Conservation (phyloP, 2,113 vertebrate species). For the Plestiodon gilberti region DNA sequence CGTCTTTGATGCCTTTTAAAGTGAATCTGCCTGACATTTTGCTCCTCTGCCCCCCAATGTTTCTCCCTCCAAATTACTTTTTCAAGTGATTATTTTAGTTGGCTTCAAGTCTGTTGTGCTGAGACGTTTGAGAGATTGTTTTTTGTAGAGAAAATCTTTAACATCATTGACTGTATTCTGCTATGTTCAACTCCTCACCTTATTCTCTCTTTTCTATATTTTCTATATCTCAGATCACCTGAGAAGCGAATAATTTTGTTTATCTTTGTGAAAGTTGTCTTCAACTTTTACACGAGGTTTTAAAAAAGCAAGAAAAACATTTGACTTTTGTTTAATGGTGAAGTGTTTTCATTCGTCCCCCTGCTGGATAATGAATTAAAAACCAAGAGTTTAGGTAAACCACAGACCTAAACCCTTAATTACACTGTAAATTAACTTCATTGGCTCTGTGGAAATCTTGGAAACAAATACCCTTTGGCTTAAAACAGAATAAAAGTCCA, state of each 20-base stretch:
- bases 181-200: neutral
- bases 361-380: constrained; percentile 25
- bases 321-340: constrained; percentile 14
- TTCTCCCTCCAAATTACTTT: neutral
- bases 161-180: neutral
- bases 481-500: neutral
- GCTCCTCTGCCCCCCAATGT: neutral
- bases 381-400: constrained; percentile 4
- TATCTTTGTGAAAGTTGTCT: constrained; percentile 34
- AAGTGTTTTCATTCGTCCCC: constrained; percentile 39
- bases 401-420: constrained; percentile 14
- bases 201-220: too few species aligned
- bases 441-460: constrained; percentile 25
- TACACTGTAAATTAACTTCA: constrained; percentile 42
- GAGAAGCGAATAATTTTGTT: constrained; percentile 43
- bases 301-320: neutral
- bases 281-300: neutral
- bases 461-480: constrained; percentile 4
- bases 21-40: neutral
- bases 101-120: neutral
- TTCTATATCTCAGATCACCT: constrained; percentile 20
- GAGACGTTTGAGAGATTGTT: neutral
- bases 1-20: neutral
- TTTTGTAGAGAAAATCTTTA: neutral
- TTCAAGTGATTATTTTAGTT: neutral